Conservation (phyloP, 2,797 vertebrate species). For the Sylvilagus floridanus region DNA sequence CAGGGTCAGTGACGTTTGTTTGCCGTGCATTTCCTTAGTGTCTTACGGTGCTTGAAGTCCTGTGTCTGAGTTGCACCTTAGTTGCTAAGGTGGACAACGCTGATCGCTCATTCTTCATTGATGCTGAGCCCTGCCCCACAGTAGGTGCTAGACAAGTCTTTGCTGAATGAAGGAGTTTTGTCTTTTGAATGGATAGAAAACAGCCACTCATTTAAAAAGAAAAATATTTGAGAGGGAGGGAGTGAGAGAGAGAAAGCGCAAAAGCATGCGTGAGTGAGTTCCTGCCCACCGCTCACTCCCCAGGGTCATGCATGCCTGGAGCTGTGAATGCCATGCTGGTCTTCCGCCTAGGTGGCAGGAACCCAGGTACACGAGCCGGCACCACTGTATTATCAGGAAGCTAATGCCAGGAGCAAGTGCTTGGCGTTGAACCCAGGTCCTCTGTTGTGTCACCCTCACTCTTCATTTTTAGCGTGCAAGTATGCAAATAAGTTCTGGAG, state of each 20-base stretch:
- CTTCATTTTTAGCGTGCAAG: constrained; percentile 71
- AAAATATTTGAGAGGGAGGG: too few species aligned
- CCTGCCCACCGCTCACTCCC: too few species aligned
- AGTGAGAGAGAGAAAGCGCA: too few species aligned
- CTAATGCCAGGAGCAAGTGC: too few species aligned
- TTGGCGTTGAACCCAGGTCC: too few species aligned
- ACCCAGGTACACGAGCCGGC: too few species aligned
- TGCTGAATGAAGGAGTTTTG: constrained; percentile 11
- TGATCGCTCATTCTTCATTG: not conserved
- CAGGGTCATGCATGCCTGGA: too few species aligned
- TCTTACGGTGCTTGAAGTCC: not conserved
- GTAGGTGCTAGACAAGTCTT: not conserved
- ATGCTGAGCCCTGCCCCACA: not conserved
- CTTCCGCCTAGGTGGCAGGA: too few species aligned
- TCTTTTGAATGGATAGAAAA: constrained; percentile 76
- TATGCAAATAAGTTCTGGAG: constrained; percentile 86
- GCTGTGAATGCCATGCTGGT: too few species aligned
- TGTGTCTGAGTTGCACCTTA: not conserved
- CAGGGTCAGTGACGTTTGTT: not conserved
- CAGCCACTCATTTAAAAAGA: constrained; percentile 45
- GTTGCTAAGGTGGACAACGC: not conserved
- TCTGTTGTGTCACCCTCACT: too few species aligned
- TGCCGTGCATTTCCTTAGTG: fast-evolving
- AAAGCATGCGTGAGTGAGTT: too few species aligned
- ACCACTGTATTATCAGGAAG: too few species aligned